Evolutionary conservation across 2,113 vertebrate genomes (phyloP), one percentile per base, ranked within the genome.

Genomic region (Pollachius pollachius): DNA sequence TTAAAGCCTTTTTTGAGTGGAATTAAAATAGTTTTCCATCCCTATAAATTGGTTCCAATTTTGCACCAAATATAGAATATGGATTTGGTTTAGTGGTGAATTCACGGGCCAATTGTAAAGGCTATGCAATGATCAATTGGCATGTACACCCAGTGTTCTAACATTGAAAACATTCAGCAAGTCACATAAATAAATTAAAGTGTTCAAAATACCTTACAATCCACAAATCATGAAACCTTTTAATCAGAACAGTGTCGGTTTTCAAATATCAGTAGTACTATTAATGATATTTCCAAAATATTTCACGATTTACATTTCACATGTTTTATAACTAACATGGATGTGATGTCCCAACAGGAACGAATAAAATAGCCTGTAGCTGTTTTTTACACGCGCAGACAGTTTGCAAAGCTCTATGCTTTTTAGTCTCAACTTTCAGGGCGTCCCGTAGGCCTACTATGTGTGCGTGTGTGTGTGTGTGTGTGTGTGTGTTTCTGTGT

Each of bases 361-460:
- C 85, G 66, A 87, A 85, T 85, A 79, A 78, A 87, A 85, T 85
- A 81, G 84, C 80, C 77, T 81, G 79, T 69, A 81, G 78, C 85
- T 80, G 78, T 84, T 84, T 85, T 83, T 81, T 86, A 78, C 82
- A 81, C 89, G 87, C 85, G 85, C 93, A 94, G 94, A 94, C 93
- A 93, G 90, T 92, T 70, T 82, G 70, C 79, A 68, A 94, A 93
- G 91, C 92, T 92, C 89, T 93, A 89, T 90, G 93, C 92, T 94
- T 48, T 5, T 62, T 95, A 93, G 92, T 93, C 91, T 92, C 91
- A 95, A 93, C 93, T 92, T 93, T 93, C 92, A 89, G 91, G 92
- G 95, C 93, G 91, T 94, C 94, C 95, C 92, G 94, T 95, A 48
- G 30, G 30, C 41, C 12, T 95, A 94, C 23, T 62, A 34, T 72